These are phyloP conservation scores for Drosophila longiperda DNA, from an alignment of 2,888 invertebrate species.

Conservation along the genomic window DNA sequence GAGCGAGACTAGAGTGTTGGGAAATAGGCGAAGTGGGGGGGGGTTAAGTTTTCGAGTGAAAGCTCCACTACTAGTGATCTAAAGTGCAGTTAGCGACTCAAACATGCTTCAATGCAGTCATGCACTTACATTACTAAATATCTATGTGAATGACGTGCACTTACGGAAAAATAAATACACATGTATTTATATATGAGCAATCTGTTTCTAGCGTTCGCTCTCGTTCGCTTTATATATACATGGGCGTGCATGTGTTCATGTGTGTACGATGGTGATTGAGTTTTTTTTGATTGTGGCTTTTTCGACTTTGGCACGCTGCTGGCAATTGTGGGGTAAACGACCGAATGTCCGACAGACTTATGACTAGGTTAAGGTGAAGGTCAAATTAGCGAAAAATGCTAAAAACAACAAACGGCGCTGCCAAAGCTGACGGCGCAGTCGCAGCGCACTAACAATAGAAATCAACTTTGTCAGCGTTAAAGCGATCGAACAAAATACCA, in stretches of 20 bases:
- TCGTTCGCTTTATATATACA: not conserved
- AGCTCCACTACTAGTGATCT: conserved; percentile 25
- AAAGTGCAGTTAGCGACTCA: conserved; percentile 1
- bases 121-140: not conserved
- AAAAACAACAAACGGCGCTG: conserved; percentile 42
- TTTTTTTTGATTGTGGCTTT: conserved; percentile 18
- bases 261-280: conserved; percentile 40
- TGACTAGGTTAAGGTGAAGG: conserved; percentile 86
- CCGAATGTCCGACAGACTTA: conserved; percentile 85
- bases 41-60: conserved; percentile 53
- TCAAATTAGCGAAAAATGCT: conserved; percentile 77
- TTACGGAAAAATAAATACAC: not conserved
- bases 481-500: conserved; percentile 32
- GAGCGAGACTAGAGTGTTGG: conserved; percentile 12
- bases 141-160: not conserved
- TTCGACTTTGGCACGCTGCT: conserved; percentile 65
- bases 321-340: conserved; percentile 82
- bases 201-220: conserved; percentile 10
- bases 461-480: conserved; percentile 73
- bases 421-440: conserved; percentile 21
- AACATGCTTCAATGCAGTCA: not conserved
- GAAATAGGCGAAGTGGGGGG: not conserved
- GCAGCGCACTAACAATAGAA: conserved; percentile 71
- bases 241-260: not conserved
- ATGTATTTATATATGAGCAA: not conserved